Evolutionary conservation across 2,888 invertebrate species (phyloP).

Genomic region (Crepidodera aurea): DNA sequence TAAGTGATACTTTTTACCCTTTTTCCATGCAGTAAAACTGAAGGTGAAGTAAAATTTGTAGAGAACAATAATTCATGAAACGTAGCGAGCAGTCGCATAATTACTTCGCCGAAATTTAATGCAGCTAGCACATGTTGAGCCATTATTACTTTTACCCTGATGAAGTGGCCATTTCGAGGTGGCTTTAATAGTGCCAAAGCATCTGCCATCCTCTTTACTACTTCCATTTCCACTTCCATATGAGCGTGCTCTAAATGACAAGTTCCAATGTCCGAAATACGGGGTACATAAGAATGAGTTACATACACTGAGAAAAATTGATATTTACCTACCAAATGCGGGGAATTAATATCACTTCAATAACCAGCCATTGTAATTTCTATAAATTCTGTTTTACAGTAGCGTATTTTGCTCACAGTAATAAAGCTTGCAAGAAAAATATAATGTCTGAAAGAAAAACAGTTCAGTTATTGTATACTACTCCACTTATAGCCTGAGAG

Average conservation of each 20-base stretch:
- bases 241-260: slow-evolving; percentile 25
- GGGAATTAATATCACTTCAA: too few species aligned
- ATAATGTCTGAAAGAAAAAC: too few species aligned
- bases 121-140: slow-evolving; percentile 37
- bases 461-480: too few species aligned
- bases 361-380: too few species aligned
- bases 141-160: slow-evolving; percentile 43
- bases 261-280: neutral
- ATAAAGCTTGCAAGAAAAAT: too few species aligned
- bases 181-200: slow-evolving; percentile 35
- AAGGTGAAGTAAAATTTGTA: slow-evolving; percentile 10
- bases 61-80: slow-evolving; percentile 22
- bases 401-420: too few species aligned
- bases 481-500: too few species aligned
- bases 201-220: slow-evolving; percentile 6
- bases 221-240: slow-evolving; percentile 25
- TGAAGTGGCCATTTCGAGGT: slow-evolving; percentile 42
- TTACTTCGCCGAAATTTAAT: slow-evolving; percentile 41
- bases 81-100: slow-evolving; percentile 25
- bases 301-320: too few species aligned
- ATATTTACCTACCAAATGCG: too few species aligned
- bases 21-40: slow-evolving; percentile 1
- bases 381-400: too few species aligned
- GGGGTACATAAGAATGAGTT: neutral
- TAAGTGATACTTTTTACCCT: neutral